These are phyloP conservation scores for Carpatolechia fugitivella DNA, from an alignment of 2,888 invertebrate genomes.

Conservation along the genomic window DNA sequence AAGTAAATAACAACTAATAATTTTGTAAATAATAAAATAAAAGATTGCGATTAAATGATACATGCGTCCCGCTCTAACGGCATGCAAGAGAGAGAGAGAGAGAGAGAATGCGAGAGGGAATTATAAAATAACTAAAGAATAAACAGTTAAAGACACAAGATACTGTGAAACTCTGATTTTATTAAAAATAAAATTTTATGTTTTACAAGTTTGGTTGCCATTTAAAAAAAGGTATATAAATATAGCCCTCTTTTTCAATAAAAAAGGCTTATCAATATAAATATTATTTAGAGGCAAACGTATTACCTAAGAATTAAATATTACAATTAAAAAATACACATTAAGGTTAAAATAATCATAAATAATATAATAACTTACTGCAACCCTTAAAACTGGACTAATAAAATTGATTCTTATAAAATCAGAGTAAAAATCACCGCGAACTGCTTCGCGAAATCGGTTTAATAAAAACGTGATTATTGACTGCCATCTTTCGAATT, in stretches of 20 bases:
- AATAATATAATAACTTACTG: not conserved
- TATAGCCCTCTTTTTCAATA: not conserved
- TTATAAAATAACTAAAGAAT: no score
- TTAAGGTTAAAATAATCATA: not conserved
- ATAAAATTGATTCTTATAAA: not conserved
- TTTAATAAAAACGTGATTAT: not conserved
- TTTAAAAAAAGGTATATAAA: not conserved
- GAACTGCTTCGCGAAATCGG: no score
- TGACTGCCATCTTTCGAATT: conserved; percentile 2
- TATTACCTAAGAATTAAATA: not conserved
- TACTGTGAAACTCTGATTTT: conserved; percentile 31
- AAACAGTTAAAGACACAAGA: not conserved
- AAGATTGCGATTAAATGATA: no score
- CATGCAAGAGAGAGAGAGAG: not conserved
- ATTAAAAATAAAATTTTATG: conserved; percentile 30
- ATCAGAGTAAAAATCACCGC: conserved; percentile 1
- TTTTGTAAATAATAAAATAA: no score
- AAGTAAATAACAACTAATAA: no score
- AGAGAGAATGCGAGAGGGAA: not conserved
- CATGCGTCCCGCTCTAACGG: no score
- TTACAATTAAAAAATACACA: not conserved
- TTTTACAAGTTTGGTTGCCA: conserved; percentile 21
- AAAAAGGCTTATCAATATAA: not conserved
- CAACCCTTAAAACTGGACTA: not conserved
- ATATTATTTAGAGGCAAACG: not conserved